These are phyloP conservation scores for Mus pahari DNA, from an alignment of 2,113 vertebrate species.

Conservation along the genomic window DNA sequence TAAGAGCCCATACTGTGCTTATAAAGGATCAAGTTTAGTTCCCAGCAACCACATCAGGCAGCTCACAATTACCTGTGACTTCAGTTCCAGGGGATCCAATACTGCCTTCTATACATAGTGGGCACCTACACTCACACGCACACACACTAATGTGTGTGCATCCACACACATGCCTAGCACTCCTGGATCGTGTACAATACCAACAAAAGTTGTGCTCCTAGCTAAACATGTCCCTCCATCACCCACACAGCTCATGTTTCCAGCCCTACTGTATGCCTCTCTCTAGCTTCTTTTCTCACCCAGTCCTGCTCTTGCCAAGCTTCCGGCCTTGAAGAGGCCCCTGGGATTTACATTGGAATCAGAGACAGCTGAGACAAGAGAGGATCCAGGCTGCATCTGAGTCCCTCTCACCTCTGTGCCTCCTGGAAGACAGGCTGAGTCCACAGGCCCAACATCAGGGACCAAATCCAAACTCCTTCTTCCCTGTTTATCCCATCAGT, in stretches of 20 bases:
- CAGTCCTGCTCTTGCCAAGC: background rate
- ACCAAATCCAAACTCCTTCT: background rate
- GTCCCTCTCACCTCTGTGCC: background rate
- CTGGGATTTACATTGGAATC: background rate
- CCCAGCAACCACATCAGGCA: background rate
- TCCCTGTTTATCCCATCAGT: slow-evolving; percentile 30
- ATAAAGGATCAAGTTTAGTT: background rate
- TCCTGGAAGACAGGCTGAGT: background rate
- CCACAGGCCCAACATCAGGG: background rate
- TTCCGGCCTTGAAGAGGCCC: background rate
- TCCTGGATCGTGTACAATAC: background rate
- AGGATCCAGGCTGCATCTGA: background rate
- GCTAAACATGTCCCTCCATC: accelerated
- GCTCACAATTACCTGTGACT: background rate
- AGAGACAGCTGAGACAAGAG: background rate
- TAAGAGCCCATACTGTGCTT: background rate
- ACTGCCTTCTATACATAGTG: background rate
- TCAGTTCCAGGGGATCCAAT: background rate
- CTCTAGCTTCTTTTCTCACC: background rate
- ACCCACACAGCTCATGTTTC: background rate
- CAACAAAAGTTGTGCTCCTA: background rate
- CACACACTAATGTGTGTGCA: background rate
- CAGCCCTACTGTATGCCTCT: background rate
- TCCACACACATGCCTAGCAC: background rate
- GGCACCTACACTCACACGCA: background rate